Evolutionary conservation across 30 jellyfish, hydroid and myxozoan genomes (phyloP), one percentile per base, ranked within the genome.

Genomic region (Hydractinia symbiolongicarpus): DNA sequence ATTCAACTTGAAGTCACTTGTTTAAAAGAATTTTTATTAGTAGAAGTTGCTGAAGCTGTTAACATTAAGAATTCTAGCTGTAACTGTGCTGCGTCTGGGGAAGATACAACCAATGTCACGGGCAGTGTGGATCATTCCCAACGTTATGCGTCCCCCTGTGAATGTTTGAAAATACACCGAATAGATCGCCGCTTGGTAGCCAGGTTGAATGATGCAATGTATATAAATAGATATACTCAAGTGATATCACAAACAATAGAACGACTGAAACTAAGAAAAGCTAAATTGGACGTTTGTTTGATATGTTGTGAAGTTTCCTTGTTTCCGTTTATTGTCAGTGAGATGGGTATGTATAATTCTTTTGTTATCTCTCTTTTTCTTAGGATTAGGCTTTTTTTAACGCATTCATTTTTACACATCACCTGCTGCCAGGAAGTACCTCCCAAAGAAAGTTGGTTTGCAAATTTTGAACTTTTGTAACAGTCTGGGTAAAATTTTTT

Each of bases 141-240:
- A 30, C 44, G 44, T 2, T 0, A 30, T 30, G 44, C 44, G 2
- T n/a, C 44, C 44, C 2, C 44, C 44, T 30, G 44, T n/a, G n/a
- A n/a, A n/a, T n/a, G 50, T 5, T 11, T 54, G 30, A 81, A 54
- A 10, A 11, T 54, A 7, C 52, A 72, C 40, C 71, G 84, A 10
- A 84, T 73, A 19, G 88, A 87, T 52, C 60, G 96, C 19, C 83
- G 96, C 5, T 61, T 62, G 53, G 90, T 87, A 4, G 86, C 96
- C 10, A 82, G 96, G 50, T 55, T 81, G 5, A 87, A 87, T 56
- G 96, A 87, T 76, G 75, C 52, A 1, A 53, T 17, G 20, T 87
- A 87, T 61, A 49, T 52, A 52, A 81, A 74, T 7, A 54, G 54
- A 17, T 87, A 87, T 50, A 54, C 73, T 52, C 61, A 72, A 30